phyloP scores from a whole-genome alignment of 2,113 vertebrate species.

The Hoplias malabaricus region DNA sequence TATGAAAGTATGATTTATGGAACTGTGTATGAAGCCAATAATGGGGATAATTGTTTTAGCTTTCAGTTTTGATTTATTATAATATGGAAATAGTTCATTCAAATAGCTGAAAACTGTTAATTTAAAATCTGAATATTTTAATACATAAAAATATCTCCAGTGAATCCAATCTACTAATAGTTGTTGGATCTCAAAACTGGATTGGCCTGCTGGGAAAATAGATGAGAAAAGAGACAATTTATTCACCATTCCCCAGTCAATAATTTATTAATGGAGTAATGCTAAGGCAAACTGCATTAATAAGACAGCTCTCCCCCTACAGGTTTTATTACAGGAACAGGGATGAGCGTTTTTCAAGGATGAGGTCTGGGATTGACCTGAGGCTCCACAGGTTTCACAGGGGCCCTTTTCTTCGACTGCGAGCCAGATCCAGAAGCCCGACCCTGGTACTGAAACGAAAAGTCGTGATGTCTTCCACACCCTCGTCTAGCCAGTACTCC shows the following conservation, averaged over 20 bases:
- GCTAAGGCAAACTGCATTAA: not conserved
- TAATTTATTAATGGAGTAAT: not conserved
- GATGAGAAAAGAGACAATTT: not conserved
- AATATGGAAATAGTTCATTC: not conserved
- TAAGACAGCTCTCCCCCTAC: not conserved
- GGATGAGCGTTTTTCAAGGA: slow-evolving; percentile 53
- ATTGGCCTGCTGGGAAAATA: not conserved
- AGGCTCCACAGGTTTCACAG: slow-evolving; percentile 50
- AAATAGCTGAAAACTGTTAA: not conserved
- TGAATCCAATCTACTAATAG: not conserved
- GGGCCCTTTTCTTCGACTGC: not conserved
- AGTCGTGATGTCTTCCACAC: not conserved
- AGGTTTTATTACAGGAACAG: slow-evolving; percentile 50
- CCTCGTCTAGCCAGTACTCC: slow-evolving; percentile 10
- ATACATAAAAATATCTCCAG: not conserved
- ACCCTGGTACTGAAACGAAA: not conserved
- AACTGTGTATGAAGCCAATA: too few relatives aligned
- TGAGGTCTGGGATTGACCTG: slow-evolving; percentile 46
- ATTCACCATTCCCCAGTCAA: not conserved
- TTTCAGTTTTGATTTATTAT: not conserved
- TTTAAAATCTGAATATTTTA: not conserved
- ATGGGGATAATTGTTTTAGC: too few relatives aligned
- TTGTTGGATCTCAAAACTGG: not conserved
- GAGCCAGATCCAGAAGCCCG: slow-evolving; percentile 17
- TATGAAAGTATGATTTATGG: too few relatives aligned